Base-by-base conservation (phyloP, 2,797 vertebrate genomes). In the Rhinichthys osculus region DNA sequence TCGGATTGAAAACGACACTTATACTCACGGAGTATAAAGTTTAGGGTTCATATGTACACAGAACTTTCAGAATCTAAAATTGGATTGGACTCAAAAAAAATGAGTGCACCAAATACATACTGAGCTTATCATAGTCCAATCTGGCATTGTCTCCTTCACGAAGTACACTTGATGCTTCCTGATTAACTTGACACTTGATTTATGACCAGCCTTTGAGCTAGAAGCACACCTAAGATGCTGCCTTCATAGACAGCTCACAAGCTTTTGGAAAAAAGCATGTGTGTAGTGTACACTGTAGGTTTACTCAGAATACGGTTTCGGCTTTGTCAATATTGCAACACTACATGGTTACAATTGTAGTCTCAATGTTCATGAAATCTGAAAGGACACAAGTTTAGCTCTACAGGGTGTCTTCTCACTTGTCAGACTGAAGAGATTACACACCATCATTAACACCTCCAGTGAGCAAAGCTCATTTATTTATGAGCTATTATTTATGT, bases 401-500 rank as follows among this genome's bases (percentile, higher is more conserved):
- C 38, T n/a, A 50, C 54, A 50, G 54, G 54, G 27, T n/a, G 42
- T 50, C 13, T 33, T 27, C 17, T 14, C 10, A 17, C 11, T 47
- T 17, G 27, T 73, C 38, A 19, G 71, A 38, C 42, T 83, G 33
- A 66, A 66, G 14, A 52, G 72, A 66, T 83, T 52, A 76, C 57
- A 66, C 59, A 66, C 30, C 30, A 72, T 76, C 16, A 40, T 66
- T 67, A 76, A 35, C 44, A 83, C 42, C 57, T 52, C 27, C 14
- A 38, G 72, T 35, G 72, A n/a, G 42, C 59, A 83, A 83, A 67
- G 82, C 72, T 66, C 44, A 66, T 83, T 76, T 35, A 35, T 35
- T 35, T 35, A 35, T 35, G 35, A 35, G 3, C 38, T 40, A 40
- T 40, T 40, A 7, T 7, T 40, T 7, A 42, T 42, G 42, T 11